These are phyloP conservation scores for Gavia stellata DNA, from an alignment of 2,113 vertebrate genomes.

Conservation along the genomic window DNA sequence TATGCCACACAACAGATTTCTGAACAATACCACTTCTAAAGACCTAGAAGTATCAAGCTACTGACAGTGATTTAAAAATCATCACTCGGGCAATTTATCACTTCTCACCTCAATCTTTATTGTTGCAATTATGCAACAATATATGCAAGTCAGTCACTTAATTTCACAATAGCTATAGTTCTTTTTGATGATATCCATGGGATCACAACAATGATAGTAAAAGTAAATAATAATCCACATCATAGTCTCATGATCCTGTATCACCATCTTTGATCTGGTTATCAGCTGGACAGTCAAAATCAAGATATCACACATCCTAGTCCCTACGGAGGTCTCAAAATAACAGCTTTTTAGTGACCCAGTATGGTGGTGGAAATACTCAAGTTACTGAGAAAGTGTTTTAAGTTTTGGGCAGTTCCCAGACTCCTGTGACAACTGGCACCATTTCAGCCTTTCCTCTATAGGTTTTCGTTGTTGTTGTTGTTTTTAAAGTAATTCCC, in stretches of 20 bases:
- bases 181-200: neutral
- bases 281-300: neutral
- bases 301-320: neutral
- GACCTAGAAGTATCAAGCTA: neutral
- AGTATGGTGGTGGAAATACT: neutral
- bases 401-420: neutral
- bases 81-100: neutral
- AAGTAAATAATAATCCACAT: neutral
- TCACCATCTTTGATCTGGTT: neutral
- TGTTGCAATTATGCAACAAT: neutral
- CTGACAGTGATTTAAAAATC: constrained; percentile 27
- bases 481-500: neutral
- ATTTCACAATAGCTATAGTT: neutral
- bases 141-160: neutral
- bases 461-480: neutral
- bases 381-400: neutral
- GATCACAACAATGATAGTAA: neutral
- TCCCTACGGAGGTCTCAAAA: neutral
- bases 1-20: neutral
- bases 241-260: neutral
- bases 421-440: neutral
- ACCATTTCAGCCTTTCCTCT: neutral
- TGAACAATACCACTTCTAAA: neutral
- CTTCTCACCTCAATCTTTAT: neutral
- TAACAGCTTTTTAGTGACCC: neutral